phyloP scores from a whole-genome alignment of 2,888 invertebrate species.

The Tenthredo livida region DNA sequence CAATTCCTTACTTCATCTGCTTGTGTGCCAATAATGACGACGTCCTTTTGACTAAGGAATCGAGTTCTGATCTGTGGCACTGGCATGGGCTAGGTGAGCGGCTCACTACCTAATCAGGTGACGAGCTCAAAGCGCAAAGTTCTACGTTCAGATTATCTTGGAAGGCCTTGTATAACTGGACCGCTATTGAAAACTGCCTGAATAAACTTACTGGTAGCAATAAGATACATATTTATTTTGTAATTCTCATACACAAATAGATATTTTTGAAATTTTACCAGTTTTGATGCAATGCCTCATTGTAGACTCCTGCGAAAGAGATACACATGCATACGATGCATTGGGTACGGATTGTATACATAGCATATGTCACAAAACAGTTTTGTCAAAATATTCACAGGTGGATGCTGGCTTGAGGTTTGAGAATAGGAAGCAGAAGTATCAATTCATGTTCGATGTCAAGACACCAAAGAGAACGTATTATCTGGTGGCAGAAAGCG shows the following conservation, averaged over 20 bases:
- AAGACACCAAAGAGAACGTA: constrained; percentile 94
- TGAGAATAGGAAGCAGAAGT: constrained; percentile 89
- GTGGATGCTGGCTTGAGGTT: constrained; percentile 93
- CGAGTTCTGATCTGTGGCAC: not conserved
- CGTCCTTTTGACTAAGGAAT: not conserved
- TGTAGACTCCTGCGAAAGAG: not conserved
- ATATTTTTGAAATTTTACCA: not conserved
- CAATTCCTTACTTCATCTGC: not conserved
- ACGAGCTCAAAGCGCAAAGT: not conserved
- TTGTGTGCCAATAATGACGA: no score
- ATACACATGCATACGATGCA: not conserved
- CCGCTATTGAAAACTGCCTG: not conserved
- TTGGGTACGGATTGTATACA: not conserved
- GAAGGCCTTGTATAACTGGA: not conserved
- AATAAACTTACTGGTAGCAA: not conserved
- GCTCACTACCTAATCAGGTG: not conserved
- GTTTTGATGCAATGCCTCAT: not conserved
- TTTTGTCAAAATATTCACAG: constrained; percentile 75
- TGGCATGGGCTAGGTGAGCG: not conserved
- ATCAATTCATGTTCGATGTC: constrained; percentile 93
- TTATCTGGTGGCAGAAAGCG: constrained; percentile 95
- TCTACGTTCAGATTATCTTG: not conserved
- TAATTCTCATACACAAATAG: not conserved
- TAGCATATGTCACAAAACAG: not conserved
- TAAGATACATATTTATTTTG: not conserved